Percentiles rank a stretch among this genome's conserved stretches.
These are phyloP conservation scores for Setophaga petechia DNA, from an alignment of 2,113 vertebrate genomes.

Conservation along the genomic window DNA sequence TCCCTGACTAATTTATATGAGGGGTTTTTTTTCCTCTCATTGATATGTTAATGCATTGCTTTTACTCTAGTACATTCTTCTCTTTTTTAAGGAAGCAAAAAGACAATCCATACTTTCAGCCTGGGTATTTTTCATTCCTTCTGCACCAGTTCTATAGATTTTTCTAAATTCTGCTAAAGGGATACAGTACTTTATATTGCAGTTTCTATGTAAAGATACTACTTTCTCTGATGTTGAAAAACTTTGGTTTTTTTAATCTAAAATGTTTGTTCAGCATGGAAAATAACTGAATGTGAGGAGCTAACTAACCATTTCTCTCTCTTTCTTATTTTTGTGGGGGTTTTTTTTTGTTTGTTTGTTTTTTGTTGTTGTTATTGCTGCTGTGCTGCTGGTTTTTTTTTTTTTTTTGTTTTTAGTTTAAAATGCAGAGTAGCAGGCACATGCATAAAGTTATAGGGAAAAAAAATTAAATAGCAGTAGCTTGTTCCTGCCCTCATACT, in stretches of 20 bases:
- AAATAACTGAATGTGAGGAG: not conserved
- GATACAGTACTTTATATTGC: not conserved
- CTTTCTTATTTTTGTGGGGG: not conserved
- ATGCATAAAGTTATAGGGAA: not conserved
- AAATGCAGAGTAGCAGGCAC: not conserved
- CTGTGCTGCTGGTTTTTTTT: not conserved
- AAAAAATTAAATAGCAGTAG: not conserved
- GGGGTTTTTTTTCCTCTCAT: fast-evolving
- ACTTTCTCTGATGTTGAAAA: not conserved
- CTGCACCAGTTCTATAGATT: not conserved
- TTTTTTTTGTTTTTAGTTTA: not conserved
- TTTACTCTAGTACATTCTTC: not conserved
- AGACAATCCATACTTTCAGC: not conserved
- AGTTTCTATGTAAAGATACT: not conserved
- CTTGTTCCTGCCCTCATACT: not conserved
- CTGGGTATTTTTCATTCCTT: not conserved
- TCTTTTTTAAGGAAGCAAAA: not conserved
- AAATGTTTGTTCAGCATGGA: not conserved
- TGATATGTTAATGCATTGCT: not conserved
- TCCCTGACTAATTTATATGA: not conserved
- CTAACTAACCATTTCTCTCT: not conserved
- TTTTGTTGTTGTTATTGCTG: too few species aligned
- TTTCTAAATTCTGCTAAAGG: not conserved
- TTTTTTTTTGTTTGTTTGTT: not conserved
- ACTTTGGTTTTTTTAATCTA: not conserved